These are phyloP conservation scores for Argyresthia goedartella DNA, from an alignment of 2,888 invertebrate species.

Conservation along the genomic window DNA sequence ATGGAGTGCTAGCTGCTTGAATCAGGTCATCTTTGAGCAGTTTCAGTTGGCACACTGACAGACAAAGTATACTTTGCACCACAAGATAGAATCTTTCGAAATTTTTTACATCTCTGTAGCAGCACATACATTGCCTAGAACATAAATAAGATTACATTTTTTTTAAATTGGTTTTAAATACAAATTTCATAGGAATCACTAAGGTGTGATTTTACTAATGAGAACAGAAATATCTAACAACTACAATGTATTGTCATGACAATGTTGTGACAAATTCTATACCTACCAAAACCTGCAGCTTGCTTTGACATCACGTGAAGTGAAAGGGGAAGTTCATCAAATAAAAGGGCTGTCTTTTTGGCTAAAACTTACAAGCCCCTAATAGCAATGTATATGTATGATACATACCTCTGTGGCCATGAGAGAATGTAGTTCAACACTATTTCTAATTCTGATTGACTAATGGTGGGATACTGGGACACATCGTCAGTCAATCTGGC, in stretches of 20 bases:
- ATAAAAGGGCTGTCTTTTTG: too few species aligned
- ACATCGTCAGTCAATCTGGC: constrained; percentile 82
- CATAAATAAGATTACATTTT: constrained; percentile 4
- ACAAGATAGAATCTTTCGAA: constrained; percentile 91
- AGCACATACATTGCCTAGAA: constrained; percentile 94
- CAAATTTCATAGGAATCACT: background rate
- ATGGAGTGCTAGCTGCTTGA: constrained; percentile 39
- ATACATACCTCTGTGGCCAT: constrained; percentile 86
- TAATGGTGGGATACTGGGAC: constrained; percentile 80
- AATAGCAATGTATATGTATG: too few species aligned
- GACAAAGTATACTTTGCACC: constrained; percentile 87
- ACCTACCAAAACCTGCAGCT: too few species aligned
- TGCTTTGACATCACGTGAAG: too few species aligned
- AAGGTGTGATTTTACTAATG: background rate
- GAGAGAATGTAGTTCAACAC: constrained; percentile 88
- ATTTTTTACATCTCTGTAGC: constrained; percentile 92
- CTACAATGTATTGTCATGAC: too few species aligned
- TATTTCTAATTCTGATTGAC: constrained; percentile 85
- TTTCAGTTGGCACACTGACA: constrained; percentile 87
- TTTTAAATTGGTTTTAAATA: background rate
- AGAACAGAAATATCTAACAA: background rate
- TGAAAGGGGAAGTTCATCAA: too few species aligned
- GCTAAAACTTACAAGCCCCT: too few species aligned
- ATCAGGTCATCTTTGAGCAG: constrained; percentile 74
- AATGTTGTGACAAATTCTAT: too few species aligned